Percentiles rank a stretch among this genome's conserved stretches.
Conservation (phyloP, 2,797 vertebrate species). For the Fratercula arctica region DNA sequence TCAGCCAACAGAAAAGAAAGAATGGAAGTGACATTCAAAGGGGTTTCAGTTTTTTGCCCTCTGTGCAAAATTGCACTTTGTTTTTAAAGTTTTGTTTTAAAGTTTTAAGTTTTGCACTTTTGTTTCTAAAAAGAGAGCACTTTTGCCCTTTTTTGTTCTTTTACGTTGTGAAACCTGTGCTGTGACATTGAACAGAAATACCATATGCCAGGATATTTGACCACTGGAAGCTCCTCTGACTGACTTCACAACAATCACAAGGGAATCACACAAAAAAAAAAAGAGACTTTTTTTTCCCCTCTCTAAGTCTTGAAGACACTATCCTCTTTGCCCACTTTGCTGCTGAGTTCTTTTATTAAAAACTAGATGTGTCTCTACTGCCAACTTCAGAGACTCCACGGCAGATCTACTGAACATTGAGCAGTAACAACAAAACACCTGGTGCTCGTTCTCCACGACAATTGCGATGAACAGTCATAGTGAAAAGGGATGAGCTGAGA, state of each 20-base stretch:
- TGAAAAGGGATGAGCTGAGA: not conserved
- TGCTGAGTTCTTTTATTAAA: slow-evolving; percentile 69
- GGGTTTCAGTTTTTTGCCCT: slow-evolving; percentile 34
- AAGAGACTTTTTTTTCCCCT: not conserved
- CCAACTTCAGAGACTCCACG: not conserved
- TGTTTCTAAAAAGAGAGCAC: not conserved
- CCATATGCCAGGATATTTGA: slow-evolving; percentile 33
- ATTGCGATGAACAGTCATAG: not conserved
- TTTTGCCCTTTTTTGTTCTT: slow-evolving; percentile 32
- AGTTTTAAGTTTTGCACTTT: slow-evolving; percentile 36
- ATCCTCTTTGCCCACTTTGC: slow-evolving; percentile 65
- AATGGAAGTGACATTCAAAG: slow-evolving; percentile 71
- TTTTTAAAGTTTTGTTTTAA: not conserved
- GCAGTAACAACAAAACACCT: not conserved
- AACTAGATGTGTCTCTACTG: slow-evolving; percentile 12
- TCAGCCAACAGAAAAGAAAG: slow-evolving; percentile 59
- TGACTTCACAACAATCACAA: slow-evolving; percentile 41
- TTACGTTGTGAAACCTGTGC: slow-evolving; percentile 62
- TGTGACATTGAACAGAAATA: slow-evolving; percentile 48
- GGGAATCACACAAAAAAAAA: slow-evolving; percentile 1
- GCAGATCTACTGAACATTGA: slow-evolving; percentile 20
- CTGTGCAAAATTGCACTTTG: slow-evolving; percentile 65
- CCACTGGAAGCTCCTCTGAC: slow-evolving; percentile 38
- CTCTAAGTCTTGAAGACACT: not conserved
- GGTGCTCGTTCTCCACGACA: not conserved